Evolutionary conservation across 1,140 invertebrate species (phyloP), one percentile per base, ranked within the genome.

Genomic region (Calycopis cecrops): DNA sequence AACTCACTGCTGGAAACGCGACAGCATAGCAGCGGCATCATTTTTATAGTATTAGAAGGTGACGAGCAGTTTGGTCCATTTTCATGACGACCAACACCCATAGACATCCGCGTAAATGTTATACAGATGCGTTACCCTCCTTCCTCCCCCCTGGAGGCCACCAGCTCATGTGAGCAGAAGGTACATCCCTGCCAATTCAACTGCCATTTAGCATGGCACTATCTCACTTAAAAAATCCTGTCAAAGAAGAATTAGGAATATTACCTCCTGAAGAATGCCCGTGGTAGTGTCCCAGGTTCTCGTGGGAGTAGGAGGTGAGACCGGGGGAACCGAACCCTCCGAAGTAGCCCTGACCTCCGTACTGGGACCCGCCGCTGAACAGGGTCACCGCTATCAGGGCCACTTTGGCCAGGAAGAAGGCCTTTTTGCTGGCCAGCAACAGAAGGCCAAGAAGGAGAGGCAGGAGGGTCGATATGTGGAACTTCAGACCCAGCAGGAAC

Each of bases 401-500:
- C 52, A 94, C 55, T 79, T 95, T 95, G 12, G 92, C 92, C 8
- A 95, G 57, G 1, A 94, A 71, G 21, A 94, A 88, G 0, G 92
- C 93, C 68, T 95, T 95, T 68, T 94, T 94, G 7, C 92, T 91
- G 4, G 93, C 74, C 21, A 95, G 51, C 44, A 93, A 88, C 34
- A 94, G 73, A 10, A 92, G 67, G 1, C 92, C 93, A 58, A 95
- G 92, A 0, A 94, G 64, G 54, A 95, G 75, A 0, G 93, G 93
- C 11, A 95, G 77, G 40, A 94, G 70, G 0, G 93, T 93, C 0
- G 92, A 90, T 38, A 94, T 70, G 60, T 93, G 93, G 70, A 94
- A 93, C 82, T 95, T 95, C 42, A 94, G 89, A 9, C 93, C 93
- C 18, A 94, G 79, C 0, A 95, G 88, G 71, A 94, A 91, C 17